Conservation (phyloP, 2,797 vertebrate genomes). For the Margarornis squamiger region DNA sequence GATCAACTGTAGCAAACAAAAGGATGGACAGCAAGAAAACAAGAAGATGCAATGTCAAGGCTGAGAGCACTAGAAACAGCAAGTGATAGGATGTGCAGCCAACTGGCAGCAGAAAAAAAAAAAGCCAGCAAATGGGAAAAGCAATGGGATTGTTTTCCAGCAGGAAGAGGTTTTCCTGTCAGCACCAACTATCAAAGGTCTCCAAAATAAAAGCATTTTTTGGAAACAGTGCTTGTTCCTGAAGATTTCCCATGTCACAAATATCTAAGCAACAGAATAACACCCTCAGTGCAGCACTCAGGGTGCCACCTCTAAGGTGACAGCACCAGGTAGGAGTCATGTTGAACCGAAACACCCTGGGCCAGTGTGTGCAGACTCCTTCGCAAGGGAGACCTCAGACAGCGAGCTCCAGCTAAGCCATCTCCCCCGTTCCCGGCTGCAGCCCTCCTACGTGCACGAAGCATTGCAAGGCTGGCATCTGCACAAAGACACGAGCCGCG, state of each 20-base stretch:
- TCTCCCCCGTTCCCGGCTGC: not conserved
- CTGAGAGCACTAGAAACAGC: not conserved
- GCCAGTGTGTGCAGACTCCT: rapidly evolving
- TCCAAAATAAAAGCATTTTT: not conserved
- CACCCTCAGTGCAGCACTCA: not conserved
- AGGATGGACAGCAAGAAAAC: not conserved
- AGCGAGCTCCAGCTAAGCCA: not conserved
- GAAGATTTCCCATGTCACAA: not conserved
- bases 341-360: not conserved
- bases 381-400: not conserved
- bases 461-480: not conserved
- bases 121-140: not conserved
- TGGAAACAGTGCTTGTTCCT: not conserved
- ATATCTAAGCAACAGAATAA: not conserved
- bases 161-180: not conserved
- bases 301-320: not conserved
- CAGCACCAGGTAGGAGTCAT: not conserved
- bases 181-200: not conserved
- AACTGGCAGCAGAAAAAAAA: not conserved
- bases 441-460: not conserved
- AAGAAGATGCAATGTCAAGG: not conserved
- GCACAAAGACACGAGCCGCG: not conserved
- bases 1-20: not conserved
- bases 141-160: not conserved
- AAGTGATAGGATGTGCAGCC: not conserved